These are phyloP conservation scores for Charina bottae DNA, from an alignment of 2,113 vertebrate genomes.

Conservation along the genomic window DNA sequence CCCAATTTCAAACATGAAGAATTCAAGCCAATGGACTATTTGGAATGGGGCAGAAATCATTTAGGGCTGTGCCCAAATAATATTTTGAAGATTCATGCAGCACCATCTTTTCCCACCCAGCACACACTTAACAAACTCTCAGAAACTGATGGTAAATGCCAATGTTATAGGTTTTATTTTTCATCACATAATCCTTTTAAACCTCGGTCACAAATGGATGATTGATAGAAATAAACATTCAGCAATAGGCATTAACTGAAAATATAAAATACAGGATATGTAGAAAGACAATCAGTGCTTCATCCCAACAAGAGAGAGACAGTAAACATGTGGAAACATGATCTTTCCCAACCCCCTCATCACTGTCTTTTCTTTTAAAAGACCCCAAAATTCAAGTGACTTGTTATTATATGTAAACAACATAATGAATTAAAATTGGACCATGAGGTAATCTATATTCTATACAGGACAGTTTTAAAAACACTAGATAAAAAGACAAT, in stretches of 20 bases:
- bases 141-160: slow-evolving; percentile 68
- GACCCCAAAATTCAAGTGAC: slow-evolving; percentile 77
- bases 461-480: slow-evolving; percentile 79
- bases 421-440: slow-evolving; percentile 74
- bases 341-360: slow-evolving; percentile 47
- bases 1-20: background rate
- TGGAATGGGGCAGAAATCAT: background rate
- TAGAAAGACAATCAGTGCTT: slow-evolving; percentile 79
- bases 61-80: background rate
- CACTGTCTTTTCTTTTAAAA: slow-evolving; percentile 55
- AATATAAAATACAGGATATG: slow-evolving; percentile 76
- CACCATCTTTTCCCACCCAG: background rate
- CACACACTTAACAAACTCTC: slow-evolving; percentile 36
- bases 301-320: slow-evolving; percentile 68
- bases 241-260: slow-evolving; percentile 76
- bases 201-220: slow-evolving; percentile 77
- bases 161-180: slow-evolving; percentile 84
- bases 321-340: slow-evolving; percentile 67
- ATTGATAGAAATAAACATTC: slow-evolving; percentile 75
- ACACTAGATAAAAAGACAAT: slow-evolving; percentile 77
- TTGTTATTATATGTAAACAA: slow-evolving; percentile 81
- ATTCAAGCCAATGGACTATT: background rate
- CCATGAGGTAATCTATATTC: slow-evolving; percentile 77
- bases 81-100: background rate
- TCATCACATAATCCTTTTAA: slow-evolving; percentile 80